Evolutionary conservation across 2,797 vertebrate genomes (phyloP).

Genomic region (Brachymystax lenok): DNA sequence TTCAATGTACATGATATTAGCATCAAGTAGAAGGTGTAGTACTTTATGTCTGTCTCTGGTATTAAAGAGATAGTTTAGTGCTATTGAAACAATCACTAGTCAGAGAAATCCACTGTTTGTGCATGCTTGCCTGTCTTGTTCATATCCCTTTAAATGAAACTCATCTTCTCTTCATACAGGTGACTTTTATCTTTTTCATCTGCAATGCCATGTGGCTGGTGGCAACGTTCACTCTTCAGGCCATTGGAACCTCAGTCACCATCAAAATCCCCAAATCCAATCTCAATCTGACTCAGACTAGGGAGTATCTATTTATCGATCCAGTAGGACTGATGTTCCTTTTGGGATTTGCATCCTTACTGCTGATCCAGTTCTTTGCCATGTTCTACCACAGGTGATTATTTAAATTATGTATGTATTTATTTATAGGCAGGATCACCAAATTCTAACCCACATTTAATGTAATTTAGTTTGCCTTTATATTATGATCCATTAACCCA

Average conservation of each 20-base stretch:
- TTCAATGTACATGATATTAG: neutral
- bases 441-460: neutral
- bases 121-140: neutral
- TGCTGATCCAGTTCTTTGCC: slow-evolving; percentile 69
- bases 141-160: neutral
- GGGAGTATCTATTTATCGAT: slow-evolving; percentile 36
- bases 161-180: slow-evolving; percentile 43
- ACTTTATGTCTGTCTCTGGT: neutral
- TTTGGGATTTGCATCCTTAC: slow-evolving; percentile 57
- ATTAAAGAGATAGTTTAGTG: neutral
- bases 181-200: slow-evolving; percentile 70
- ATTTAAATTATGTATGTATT: neutral
- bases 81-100: too few species aligned
- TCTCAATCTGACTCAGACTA: neutral
- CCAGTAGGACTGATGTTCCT: slow-evolving; percentile 74
- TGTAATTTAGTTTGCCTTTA: neutral
- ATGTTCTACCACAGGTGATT: slow-evolving; percentile 77
- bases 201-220: slow-evolving; percentile 68
- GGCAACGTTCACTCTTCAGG: slow-evolving; percentile 63
- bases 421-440: neutral
- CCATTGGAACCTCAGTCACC: slow-evolving; percentile 27
- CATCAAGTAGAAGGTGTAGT: neutral
- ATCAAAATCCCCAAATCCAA: slow-evolving; percentile 46
- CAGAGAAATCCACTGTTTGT: neutral
- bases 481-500: neutral